Conservation (phyloP, 2,113 vertebrate species). For the Marmota monax region DNA sequence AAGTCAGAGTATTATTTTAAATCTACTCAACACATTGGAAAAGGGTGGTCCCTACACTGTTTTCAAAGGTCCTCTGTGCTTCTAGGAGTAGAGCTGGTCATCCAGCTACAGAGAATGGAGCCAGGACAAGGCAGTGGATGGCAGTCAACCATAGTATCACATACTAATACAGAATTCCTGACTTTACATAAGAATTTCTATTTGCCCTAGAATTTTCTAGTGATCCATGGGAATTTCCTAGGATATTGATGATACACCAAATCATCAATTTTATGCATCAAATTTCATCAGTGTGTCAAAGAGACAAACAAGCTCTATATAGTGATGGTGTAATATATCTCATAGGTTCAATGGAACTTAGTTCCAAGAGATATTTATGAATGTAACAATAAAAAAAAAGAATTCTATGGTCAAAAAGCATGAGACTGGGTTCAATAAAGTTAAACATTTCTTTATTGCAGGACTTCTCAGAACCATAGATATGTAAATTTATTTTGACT, state of each 20-base stretch:
- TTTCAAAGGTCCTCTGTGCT: neutral
- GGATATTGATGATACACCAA: neutral
- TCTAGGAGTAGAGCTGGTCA: neutral
- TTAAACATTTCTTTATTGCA: neutral
- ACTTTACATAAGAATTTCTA: slow-evolving; percentile 31
- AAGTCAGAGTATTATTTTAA: slow-evolving; percentile 11
- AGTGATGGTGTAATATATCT: neutral
- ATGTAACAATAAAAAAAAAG: neutral
- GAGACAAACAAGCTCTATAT: neutral
- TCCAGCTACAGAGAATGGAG: neutral
- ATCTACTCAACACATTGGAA: neutral
- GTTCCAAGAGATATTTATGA: neutral
- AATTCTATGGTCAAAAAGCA: neutral
- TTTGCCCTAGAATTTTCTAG: neutral
- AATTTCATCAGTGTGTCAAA: slow-evolving; percentile 1
- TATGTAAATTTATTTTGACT: neutral
- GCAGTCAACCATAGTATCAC: neutral
- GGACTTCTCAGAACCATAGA: neutral
- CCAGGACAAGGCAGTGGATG: neutral
- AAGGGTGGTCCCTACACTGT: neutral
- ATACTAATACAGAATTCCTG: neutral
- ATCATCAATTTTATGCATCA: neutral
- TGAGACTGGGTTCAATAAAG: neutral
- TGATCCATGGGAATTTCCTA: neutral
- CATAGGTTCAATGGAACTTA: neutral